Percentiles rank a stretch among this genome's conserved stretches.
These are phyloP conservation scores for Eulacestoma nigropectus DNA, from an alignment of 2,113 vertebrate genomes.

Conservation along the genomic window DNA sequence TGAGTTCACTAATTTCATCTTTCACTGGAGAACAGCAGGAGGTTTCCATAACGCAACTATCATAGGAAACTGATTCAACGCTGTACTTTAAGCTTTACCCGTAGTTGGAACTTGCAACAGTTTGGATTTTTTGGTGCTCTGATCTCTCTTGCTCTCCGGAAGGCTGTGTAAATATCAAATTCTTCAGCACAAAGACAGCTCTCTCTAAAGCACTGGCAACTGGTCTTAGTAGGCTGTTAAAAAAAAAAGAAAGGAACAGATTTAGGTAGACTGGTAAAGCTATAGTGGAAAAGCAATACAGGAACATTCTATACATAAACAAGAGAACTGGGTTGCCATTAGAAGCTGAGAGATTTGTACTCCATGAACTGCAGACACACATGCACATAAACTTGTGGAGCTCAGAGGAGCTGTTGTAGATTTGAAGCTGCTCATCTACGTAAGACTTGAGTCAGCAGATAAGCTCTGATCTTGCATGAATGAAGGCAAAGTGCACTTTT, in stretches of 20 bases:
- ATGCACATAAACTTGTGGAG: background rate
- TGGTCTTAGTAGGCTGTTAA: slow-evolving; percentile 18
- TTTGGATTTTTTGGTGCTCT: background rate
- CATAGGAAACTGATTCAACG: background rate
- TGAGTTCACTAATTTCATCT: background rate
- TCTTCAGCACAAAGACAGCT: slow-evolving; percentile 24
- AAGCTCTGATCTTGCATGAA: background rate
- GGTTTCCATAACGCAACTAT: background rate
- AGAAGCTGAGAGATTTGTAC: background rate
- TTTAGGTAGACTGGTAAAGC: background rate
- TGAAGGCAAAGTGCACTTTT: background rate
- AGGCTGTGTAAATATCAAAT: background rate
- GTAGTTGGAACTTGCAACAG: background rate
- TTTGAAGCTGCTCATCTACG: background rate
- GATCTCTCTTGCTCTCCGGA: slow-evolving; percentile 10
- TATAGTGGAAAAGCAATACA: background rate
- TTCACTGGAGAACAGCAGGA: background rate
- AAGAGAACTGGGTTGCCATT: rapidly evolving
- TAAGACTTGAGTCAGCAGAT: background rate
- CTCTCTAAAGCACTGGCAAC: slow-evolving; percentile 36
- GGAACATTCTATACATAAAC: background rate
- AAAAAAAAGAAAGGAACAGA: background rate
- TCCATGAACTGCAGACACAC: background rate
- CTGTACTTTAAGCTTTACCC: background rate
- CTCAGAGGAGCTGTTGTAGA: background rate